phyloP scores from a whole-genome alignment of 1,140 invertebrate species.

The Scaptomyza graminum region DNA sequence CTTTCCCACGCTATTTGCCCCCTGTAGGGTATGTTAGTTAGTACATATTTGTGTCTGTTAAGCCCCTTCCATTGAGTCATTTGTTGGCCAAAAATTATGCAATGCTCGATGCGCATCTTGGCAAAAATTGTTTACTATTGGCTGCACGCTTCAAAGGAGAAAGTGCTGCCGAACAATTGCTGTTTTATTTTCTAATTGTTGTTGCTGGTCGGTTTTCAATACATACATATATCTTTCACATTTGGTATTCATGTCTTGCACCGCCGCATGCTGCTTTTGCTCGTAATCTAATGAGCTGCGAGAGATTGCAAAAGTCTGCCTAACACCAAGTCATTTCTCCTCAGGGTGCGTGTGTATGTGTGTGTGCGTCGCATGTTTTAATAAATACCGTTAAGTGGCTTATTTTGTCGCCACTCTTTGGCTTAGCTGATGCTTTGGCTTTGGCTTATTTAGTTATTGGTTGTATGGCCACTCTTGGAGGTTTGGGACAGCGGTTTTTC shows the following conservation, averaged over 20 bases:
- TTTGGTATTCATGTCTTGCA: constrained; percentile 51
- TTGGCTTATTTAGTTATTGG: constrained; percentile 60
- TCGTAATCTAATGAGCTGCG: constrained; percentile 74
- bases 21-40: background rate
- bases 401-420: constrained; percentile 68
- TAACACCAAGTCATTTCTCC: constrained; percentile 26
- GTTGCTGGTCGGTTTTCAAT: constrained; percentile 46
- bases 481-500: constrained; percentile 20
- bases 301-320: constrained; percentile 25
- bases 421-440: constrained; percentile 6
- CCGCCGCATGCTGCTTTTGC: constrained; percentile 27
- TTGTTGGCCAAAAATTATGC: constrained; percentile 63
- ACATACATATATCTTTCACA: constrained; percentile 61
- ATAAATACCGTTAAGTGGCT: constrained; percentile 79
- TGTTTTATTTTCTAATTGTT: constrained; percentile 11
- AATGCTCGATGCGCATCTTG: constrained; percentile 59
- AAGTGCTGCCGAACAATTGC: constrained; percentile 69
- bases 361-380: constrained; percentile 35
- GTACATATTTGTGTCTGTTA: constrained; percentile 2
- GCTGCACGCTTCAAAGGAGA: constrained; percentile 55
- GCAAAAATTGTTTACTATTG: constrained; percentile 60
- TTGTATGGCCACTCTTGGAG: constrained; percentile 5
- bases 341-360: background rate
- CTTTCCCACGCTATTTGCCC: constrained; percentile 41
- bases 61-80: constrained; percentile 43